Percentiles rank a stretch among this genome's conserved stretches.
Conservation (phyloP, 1,140 invertebrate species). For the Sycophaga agraensis region DNA sequence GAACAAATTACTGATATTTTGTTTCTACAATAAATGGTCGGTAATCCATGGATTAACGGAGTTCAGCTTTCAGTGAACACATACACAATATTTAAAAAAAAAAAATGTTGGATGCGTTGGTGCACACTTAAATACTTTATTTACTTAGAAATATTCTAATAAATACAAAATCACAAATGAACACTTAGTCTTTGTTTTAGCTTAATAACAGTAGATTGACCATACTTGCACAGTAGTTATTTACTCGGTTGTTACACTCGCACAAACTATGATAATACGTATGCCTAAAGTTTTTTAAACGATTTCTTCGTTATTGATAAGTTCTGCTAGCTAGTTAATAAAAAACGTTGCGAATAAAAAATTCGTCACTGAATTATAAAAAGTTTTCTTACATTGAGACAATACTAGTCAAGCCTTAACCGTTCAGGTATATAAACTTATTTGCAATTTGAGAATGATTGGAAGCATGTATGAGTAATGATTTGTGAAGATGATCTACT, state of each 20-base stretch:
- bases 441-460: not conserved
- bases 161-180: constrained; percentile 61
- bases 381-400: constrained; percentile 9
- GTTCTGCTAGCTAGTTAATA: too few relatives aligned
- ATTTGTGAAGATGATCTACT: constrained; percentile 19
- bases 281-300: too few relatives aligned
- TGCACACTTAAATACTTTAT: constrained; percentile 60
- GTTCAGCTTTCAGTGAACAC: constrained; percentile 18
- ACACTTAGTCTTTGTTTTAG: constrained; percentile 57
- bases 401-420: not conserved
- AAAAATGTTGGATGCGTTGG: constrained; percentile 26
- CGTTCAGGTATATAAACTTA: constrained; percentile 6
- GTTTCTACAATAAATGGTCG: constrained; percentile 19
- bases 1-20: constrained; percentile 22
- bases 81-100: constrained; percentile 22
- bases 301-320: too few relatives aligned
- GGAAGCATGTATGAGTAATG: constrained; percentile 15
- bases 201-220: constrained; percentile 50
- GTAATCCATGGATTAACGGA: constrained; percentile 2
- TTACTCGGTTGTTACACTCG: constrained; percentile 37
- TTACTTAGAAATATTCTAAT: constrained; percentile 57
- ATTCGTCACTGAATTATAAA: too few relatives aligned
- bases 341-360: too few relatives aligned
- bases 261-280: constrained; percentile 29
- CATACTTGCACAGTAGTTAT: constrained; percentile 51